These are phyloP conservation scores for Todiramphus chloris DNA, from an alignment of 2,113 vertebrate species.

Conservation along the genomic window DNA sequence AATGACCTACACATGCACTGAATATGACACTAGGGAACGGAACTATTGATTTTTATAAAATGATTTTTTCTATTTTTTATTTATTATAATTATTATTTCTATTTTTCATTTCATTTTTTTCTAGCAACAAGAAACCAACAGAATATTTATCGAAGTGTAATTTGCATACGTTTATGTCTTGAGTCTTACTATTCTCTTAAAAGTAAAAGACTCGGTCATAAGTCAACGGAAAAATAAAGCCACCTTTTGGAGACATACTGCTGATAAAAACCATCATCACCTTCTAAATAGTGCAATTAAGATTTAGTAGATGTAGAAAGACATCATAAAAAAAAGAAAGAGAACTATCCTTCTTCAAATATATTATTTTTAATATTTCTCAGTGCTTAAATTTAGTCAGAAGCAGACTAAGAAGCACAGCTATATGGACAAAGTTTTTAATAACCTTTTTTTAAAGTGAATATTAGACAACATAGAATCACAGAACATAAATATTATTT, in stretches of 20 bases:
- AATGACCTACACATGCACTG: background rate
- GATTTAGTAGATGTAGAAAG: background rate
- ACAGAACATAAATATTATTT: background rate
- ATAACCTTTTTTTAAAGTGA: background rate
- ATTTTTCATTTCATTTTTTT: background rate
- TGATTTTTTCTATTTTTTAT: background rate
- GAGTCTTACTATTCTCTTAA: background rate
- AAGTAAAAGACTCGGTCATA: background rate
- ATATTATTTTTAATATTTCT: background rate
- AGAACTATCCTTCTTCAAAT: background rate
- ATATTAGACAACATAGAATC: background rate
- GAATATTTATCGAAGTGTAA: background rate
- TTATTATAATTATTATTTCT: too few species aligned
- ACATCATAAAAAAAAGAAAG: background rate
- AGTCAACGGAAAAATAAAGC: background rate
- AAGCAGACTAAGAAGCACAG: background rate
- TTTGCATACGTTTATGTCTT: background rate
- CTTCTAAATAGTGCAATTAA: background rate
- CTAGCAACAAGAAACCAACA: background rate
- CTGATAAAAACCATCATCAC: accelerated
- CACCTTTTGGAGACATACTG: background rate
- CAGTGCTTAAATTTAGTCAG: background rate
- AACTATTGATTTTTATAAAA: background rate
- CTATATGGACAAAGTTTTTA: background rate
- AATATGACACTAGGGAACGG: background rate